Evolutionary conservation across 2,888 invertebrate species (phyloP), one percentile per base, ranked within the genome.

Genomic region (Perizoma affinitatum): DNA sequence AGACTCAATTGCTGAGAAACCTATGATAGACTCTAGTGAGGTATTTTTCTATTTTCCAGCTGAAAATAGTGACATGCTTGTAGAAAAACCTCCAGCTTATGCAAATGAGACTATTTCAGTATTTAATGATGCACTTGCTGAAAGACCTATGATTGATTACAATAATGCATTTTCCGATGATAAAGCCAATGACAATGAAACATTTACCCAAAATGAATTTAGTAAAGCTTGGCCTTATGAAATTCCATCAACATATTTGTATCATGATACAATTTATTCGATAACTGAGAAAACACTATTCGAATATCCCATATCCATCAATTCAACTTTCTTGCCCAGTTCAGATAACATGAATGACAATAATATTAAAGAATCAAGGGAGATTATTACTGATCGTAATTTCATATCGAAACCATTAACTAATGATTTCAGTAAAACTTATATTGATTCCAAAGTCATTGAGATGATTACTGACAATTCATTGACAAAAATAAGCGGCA

Each of bases 1-100:
- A 51, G 51, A 57, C 9, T 46, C 51, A 34, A 46, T 52, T 4
- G 40, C 40, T 40, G 40, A 0, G 9, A 7, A 10, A n/a, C 35
- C 11, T 45, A 22, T 22, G 4, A 36, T 9, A 22, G 22, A 35
- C 35, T 43, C 5, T 11, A 43, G 4, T 43, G 43, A 51, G 34
- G 42, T 10, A 9, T 6, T 41, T 50, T 42, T 34, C 9, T 7
- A 33, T 5, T 7, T 40, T 10, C n/a, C 6, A 9, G 36, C 9
- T 22, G 10, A 35, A 10, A 10, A 42, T 5, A 10, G 10, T 4
- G 10, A 10, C 42, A 10, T 4, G 4, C 42, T 42, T 10, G n/a
- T 5, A 1, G 42, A 42, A 4, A 42, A 42, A 5, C 42, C 10
- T 10, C 4, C n/a, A 5, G 10, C 5, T 41, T 8, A 9, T n/a